These are phyloP conservation scores for Chauna torquata DNA, from an alignment of 2,113 vertebrate genomes.

Conservation along the genomic window DNA sequence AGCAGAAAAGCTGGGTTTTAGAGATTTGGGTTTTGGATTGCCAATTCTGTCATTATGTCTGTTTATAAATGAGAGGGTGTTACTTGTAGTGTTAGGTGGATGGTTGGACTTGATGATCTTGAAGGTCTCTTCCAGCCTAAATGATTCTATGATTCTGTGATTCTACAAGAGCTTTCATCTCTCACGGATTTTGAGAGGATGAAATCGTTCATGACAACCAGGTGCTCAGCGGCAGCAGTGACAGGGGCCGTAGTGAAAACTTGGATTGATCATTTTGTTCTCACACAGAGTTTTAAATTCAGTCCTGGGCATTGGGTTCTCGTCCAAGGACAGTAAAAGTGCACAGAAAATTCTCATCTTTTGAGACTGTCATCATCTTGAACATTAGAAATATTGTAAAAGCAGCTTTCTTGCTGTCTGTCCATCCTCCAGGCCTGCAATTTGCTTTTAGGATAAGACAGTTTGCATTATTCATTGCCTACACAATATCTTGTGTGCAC, in stretches of 20 bases:
- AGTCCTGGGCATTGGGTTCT: not conserved
- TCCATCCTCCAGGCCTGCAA: not conserved
- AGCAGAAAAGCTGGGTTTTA: not conserved
- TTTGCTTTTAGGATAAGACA: not conserved
- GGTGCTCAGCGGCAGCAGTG: accelerated
- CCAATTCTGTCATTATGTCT: not conserved
- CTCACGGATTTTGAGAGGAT: not conserved
- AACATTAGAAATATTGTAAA: not conserved
- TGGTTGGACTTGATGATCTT: too few relatives aligned
- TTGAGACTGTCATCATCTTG: not conserved
- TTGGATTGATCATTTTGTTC: not conserved
- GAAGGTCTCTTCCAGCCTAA: too few relatives aligned
- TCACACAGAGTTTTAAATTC: not conserved
- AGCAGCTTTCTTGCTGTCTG: not conserved
- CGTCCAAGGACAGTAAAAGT: not conserved
- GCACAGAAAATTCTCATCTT: not conserved
- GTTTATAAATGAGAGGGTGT: not conserved
- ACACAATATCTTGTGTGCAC: not conserved
- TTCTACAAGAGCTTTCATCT: not conserved
- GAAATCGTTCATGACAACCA: not conserved
- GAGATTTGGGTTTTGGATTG: not conserved
- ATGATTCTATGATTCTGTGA: too few relatives aligned
- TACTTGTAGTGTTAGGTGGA: too few relatives aligned
- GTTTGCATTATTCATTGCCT: not conserved
- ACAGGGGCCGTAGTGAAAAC: not conserved